These are phyloP conservation scores for Lucifuga dentata DNA, from an alignment of 2,113 vertebrate genomes.

Conservation along the genomic window DNA sequence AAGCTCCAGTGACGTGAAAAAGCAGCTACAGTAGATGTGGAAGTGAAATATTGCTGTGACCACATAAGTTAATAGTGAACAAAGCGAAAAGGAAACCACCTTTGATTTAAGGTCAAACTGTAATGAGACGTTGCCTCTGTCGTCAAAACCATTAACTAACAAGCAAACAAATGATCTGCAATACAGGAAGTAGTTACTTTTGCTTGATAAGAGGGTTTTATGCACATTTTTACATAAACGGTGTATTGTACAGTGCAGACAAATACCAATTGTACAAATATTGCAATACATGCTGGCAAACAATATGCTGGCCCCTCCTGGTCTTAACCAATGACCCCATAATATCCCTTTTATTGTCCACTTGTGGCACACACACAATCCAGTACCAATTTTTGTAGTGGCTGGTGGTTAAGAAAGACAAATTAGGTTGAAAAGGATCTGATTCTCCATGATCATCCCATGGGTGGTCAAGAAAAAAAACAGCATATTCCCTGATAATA, in stretches of 20 bases:
- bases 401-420: too few relatives aligned
- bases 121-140: slow-evolving; percentile 19
- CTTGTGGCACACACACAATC: too few relatives aligned
- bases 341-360: slow-evolving; percentile 50
- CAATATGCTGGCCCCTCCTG: slow-evolving; percentile 15
- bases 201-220: slow-evolving; percentile 25
- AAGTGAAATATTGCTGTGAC: slow-evolving; percentile 28
- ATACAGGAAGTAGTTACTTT: slow-evolving; percentile 10
- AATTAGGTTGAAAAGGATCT: too few relatives aligned
- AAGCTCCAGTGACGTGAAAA: slow-evolving; percentile 73
- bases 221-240: slow-evolving; percentile 48
- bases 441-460: slow-evolving; percentile 1
- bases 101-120: slow-evolving; percentile 56
- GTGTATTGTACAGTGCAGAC: slow-evolving; percentile 53
- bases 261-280: slow-evolving; percentile 63
- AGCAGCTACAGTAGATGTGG: slow-evolving; percentile 56
- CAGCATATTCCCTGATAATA: slow-evolving; percentile 27
- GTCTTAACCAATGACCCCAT: slow-evolving; percentile 11
- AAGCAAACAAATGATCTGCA: not conserved
- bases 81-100: slow-evolving; percentile 41
- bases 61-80: slow-evolving; percentile 36
- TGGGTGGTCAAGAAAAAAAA: slow-evolving; percentile 1
- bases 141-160: too few relatives aligned
- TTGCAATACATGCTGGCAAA: slow-evolving; percentile 52
- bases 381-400: too few relatives aligned